Conservation (phyloP, 2,113 vertebrate species). For the Piprites chloris region DNA sequence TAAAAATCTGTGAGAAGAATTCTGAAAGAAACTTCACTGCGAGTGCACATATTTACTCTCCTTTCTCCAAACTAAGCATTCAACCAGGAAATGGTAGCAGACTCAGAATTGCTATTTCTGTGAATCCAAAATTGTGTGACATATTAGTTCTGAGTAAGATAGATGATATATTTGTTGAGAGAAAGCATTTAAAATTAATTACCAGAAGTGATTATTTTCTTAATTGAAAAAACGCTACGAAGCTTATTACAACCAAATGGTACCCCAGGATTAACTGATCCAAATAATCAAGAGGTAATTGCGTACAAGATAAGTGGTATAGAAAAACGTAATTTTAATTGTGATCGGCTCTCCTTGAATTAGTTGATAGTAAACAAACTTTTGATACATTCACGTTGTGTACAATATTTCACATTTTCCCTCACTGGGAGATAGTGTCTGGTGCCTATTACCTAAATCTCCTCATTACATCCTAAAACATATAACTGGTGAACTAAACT, state of each 20-base stretch:
- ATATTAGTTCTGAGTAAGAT: slow-evolving; percentile 42
- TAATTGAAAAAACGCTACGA: slow-evolving; percentile 30
- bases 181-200: slow-evolving; percentile 8
- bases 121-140: not conserved
- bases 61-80: not conserved
- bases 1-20: not conserved
- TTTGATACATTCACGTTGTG: not conserved
- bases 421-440: not conserved
- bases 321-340: not conserved
- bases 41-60: not conserved
- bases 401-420: not conserved
- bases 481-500: not conserved
- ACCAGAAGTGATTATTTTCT: slow-evolving; percentile 39
- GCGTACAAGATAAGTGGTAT: not conserved
- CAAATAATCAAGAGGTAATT: not conserved
- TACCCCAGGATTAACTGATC: not conserved
- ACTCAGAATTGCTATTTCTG: not conserved
- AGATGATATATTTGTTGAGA: slow-evolving; percentile 7
- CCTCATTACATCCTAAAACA: not conserved
- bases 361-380: not conserved
- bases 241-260: slow-evolving; percentile 4
- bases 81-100: not conserved
- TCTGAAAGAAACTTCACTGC: not conserved
- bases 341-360: not conserved
- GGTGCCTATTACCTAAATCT: not conserved